Base-by-base conservation (phyloP, 2,113 vertebrate genomes). In the Hystrix cristata region DNA sequence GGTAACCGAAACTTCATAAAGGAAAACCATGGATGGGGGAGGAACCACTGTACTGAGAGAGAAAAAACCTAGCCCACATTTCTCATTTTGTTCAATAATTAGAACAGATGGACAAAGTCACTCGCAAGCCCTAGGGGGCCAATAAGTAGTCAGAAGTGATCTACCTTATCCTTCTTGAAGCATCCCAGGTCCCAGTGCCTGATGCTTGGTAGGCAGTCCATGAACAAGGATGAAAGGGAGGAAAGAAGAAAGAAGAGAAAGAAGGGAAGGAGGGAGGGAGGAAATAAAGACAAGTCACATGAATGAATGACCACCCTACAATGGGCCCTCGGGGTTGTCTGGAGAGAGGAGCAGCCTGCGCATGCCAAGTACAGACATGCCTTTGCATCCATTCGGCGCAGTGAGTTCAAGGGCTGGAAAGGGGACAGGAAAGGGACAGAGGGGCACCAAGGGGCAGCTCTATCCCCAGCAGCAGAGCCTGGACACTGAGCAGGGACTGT, bases 291-390 rank as follows among this genome's bases (percentile, higher is more conserved):
- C 27, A 8, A 3, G 2, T 7, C 11, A 11, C 34, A 25, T 9
- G 25, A 60, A 43, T 19, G 4, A 85, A 51, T 0, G 5, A 38
- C 7, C 14, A 7, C 43, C 48, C 55, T 29, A 46, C 43, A 62
- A 27, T 7, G 43, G 71, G 21, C 7, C 43, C 13, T 16, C 2
- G 53, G 29, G 14, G 6, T 72, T 59, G 0, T 29, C 14, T 79
- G 21, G 59, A 55, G 38, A 10, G 16, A 74, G 23, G 13, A 76
- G 6, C 85, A 43, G 34, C 23, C 11, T 19, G 13, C 55, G 5
- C 0, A 0, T 13, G 51, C 34, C 29, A 14, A 25, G 59, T 27
- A 48, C 5, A 12, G 15, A 29, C 23, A 5, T 64, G 38, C 48
- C 65, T 18, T n/a, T n/a, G 16, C 48, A 27, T 59, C 23, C 23